Conservation (phyloP, 2,113 vertebrate species). For the Pycnonotus jocosus region DNA sequence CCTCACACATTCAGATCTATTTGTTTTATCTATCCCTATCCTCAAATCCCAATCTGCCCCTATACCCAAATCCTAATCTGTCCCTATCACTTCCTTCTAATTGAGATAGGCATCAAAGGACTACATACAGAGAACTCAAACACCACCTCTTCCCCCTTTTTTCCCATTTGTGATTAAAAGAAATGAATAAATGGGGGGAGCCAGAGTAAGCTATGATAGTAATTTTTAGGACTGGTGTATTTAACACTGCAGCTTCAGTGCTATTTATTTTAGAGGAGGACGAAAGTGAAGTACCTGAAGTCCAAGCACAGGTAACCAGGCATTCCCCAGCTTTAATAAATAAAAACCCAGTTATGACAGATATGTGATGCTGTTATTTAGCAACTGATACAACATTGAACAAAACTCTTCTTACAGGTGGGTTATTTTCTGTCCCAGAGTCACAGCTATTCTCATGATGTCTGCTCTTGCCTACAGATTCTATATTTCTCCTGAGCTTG, state of each 20-base stretch:
- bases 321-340: background rate
- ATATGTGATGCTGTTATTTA: background rate
- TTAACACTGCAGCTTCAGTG: background rate
- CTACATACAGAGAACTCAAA: background rate
- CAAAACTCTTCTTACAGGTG: background rate
- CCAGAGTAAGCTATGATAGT: background rate
- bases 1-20: background rate
- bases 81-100: background rate
- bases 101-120: background rate
- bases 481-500: background rate
- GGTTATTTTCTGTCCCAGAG: background rate
- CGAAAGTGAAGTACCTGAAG: background rate
- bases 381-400: background rate
- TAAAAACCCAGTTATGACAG: rapidly evolving
- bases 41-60: background rate
- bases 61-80: background rate
- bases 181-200: background rate
- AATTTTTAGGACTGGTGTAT: background rate
- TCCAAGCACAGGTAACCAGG: background rate
- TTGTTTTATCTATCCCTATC: background rate
- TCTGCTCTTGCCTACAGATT: background rate
- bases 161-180: background rate
- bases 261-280: background rate
- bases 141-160: background rate
- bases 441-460: background rate